Evolutionary conservation across 2,888 invertebrate genomes (phyloP).

Genomic region (Mesorhabditis sp.): DNA sequence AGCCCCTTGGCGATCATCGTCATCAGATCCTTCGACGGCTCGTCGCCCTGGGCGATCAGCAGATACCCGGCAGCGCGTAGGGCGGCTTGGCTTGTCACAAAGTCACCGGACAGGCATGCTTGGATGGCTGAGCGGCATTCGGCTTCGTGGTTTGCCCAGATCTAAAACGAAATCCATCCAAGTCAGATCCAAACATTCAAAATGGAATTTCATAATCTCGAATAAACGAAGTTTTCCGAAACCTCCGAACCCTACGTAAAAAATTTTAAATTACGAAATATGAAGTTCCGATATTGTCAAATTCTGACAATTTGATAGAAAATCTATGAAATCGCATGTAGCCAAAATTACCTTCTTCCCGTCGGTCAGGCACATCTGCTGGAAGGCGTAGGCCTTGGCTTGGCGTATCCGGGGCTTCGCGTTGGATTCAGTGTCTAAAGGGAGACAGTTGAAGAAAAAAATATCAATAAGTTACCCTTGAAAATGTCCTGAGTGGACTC

Average conservation of each 20-base stretch:
- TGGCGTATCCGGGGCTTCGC: slow-evolving; percentile 17
- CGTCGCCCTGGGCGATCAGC: slow-evolving; percentile 15
- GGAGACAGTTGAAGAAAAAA: not conserved
- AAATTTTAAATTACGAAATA: no score
- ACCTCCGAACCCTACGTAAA: no score
- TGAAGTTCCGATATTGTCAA: no score
- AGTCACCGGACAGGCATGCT: slow-evolving; percentile 24
- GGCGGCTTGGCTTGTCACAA: slow-evolving; percentile 24
- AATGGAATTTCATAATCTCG: no score
- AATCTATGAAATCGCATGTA: no score
- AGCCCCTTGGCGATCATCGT: slow-evolving; percentile 66
- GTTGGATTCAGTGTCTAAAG: slow-evolving; percentile 21
- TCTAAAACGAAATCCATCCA: not conserved
- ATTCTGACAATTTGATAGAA: no score
- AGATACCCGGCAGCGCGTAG: slow-evolving; percentile 26
- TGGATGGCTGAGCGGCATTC: slow-evolving; percentile 20
- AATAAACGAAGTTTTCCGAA: no score
- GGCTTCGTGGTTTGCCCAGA: slow-evolving; percentile 28
- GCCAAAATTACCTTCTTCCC: not conserved
- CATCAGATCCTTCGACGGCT: slow-evolving; percentile 76
- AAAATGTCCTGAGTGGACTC: slow-evolving; percentile 19
- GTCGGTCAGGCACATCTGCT: slow-evolving; percentile 21
- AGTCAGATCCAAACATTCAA: no score
- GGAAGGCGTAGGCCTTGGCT: slow-evolving; percentile 27
- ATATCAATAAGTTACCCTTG: slow-evolving; percentile 13